A percentile compares a stretch with the other conserved stretches of the same genome.
phyloP scores from a whole-genome alignment of 1,140 invertebrate genomes.

The Aethina tumida region DNA sequence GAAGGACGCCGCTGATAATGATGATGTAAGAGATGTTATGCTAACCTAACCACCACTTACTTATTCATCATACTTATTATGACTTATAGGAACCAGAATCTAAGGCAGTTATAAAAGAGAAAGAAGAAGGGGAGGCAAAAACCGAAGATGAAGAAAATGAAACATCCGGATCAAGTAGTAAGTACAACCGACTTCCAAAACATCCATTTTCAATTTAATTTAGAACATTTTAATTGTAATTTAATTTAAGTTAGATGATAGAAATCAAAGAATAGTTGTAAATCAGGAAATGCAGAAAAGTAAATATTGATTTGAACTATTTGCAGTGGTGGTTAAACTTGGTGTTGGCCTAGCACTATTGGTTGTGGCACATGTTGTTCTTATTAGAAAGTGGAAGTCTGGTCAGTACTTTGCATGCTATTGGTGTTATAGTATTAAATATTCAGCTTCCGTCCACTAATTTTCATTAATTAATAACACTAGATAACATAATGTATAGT shows the following conservation, averaged over 20 bases:
- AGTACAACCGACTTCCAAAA: no score
- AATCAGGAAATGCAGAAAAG: conserved; percentile 29
- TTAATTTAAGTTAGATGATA: neutral
- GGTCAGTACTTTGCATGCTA: conserved; percentile 32
- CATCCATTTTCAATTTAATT: no score
- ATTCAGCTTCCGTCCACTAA: no score
- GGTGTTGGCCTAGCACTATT: conserved; percentile 64
- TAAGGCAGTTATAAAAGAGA: conserved; percentile 22
- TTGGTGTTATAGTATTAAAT: conserved; percentile 13
- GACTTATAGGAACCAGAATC: no score
- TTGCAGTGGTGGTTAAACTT: conserved; percentile 70
- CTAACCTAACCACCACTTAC: no score
- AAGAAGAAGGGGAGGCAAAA: conserved; percentile 24
- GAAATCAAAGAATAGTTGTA: conserved; percentile 9
- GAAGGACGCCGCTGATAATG: conserved; percentile 32
- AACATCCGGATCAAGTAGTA: no score
- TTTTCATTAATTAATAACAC: no score
- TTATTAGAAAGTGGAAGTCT: conserved; percentile 39
- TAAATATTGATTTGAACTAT: conserved; percentile 15
- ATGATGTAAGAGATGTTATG: conserved; percentile 28
- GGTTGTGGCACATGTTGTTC: conserved; percentile 65
- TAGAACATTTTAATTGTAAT: no score
- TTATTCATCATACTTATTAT: no score
- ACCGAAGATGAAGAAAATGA: conserved; percentile 25
- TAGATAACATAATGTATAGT: no score